Conservation (phyloP, 2,113 vertebrate genomes). For the Callospermophilus lateralis region DNA sequence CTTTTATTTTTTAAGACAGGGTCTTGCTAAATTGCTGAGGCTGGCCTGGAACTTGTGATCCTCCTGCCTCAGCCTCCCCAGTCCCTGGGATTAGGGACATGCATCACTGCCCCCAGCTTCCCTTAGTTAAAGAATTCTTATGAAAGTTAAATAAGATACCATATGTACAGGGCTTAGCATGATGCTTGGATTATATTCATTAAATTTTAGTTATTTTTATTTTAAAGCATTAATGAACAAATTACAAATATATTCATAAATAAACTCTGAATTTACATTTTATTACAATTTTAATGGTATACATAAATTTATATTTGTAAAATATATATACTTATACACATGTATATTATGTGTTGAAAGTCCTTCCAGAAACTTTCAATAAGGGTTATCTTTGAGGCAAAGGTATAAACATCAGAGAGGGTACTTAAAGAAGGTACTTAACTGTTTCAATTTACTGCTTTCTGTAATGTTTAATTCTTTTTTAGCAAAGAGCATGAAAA, state of each 20-base stretch:
- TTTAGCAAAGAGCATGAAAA: neutral
- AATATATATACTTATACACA: neutral
- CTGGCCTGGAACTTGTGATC: no score
- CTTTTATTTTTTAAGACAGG: no score
- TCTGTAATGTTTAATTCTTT: neutral
- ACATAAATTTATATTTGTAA: neutral
- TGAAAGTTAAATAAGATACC: neutral
- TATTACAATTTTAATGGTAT: slow-evolving; percentile 5
- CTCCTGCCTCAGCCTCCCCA: no score
- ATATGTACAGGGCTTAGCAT: neutral
- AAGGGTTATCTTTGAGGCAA: neutral
- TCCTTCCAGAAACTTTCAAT: neutral
- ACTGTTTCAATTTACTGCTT: neutral
- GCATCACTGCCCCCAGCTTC: no score
- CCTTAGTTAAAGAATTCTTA: neutral
- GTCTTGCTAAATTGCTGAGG: no score
- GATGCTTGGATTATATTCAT: neutral
- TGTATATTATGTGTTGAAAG: neutral
- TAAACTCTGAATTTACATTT: neutral
- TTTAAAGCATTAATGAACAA: slow-evolving; percentile 25
- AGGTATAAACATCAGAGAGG: neutral
- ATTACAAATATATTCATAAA: neutral
- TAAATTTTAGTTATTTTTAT: slow-evolving; percentile 44
- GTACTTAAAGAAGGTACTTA: neutral
- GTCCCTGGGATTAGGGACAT: no score